Evolutionary conservation across 2,113 vertebrate genomes (phyloP).

Genomic region (Brevimyrus niger): DNA sequence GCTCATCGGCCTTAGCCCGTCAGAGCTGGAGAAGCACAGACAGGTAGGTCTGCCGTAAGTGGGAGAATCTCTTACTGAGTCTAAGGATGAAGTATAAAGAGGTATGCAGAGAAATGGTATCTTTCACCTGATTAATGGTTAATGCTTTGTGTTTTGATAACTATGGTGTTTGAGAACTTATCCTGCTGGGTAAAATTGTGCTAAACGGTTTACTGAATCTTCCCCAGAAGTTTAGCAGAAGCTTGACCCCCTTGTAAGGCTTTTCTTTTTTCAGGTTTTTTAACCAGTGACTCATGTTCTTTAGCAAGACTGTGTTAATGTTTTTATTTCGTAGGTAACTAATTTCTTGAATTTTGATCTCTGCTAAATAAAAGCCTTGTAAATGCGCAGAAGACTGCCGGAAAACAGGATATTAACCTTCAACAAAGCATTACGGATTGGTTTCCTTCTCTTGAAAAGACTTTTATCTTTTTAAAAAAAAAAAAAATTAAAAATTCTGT

Average conservation of each 20-base stretch:
- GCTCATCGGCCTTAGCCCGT: constrained; percentile 73
- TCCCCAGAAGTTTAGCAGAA: neutral
- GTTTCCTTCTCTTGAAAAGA: neutral
- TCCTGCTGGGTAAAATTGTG: neutral
- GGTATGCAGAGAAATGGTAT: neutral
- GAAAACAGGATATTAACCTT: neutral
- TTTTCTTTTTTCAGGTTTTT: neutral
- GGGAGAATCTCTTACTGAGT: neutral
- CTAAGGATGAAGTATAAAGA: neutral
- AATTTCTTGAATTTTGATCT: neutral
- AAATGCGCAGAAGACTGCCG: neutral
- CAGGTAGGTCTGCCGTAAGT: constrained; percentile 61
- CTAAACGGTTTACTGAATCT: neutral
- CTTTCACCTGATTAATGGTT: neutral
- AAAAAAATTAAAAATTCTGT: too few relatives aligned
- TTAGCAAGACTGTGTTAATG: neutral
- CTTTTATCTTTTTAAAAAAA: neutral
- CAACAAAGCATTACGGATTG: neutral
- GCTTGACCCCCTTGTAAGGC: neutral
- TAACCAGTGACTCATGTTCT: neutral
- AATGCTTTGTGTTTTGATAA: neutral
- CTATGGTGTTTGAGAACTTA: neutral
- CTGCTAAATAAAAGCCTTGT: neutral
- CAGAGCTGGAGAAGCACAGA: constrained; percentile 86
- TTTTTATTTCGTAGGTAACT: neutral